Base-by-base conservation (phyloP, 37 sponge, comb jelly and placozoan species). In the Axinella damicornis region DNA sequence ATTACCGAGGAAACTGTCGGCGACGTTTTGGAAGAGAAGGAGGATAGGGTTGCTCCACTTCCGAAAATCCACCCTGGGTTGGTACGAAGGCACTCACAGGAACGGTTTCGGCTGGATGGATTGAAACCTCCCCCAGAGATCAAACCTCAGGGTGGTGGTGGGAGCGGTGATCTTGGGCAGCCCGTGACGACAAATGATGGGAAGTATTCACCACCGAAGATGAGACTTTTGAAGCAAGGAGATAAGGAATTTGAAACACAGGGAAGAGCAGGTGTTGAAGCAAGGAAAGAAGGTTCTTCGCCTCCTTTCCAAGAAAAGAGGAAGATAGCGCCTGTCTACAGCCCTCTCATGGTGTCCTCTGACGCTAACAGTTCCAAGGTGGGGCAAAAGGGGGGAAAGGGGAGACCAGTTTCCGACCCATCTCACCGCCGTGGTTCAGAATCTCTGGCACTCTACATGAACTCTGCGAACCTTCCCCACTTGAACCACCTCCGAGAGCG, bases 401-500 rank as follows among this genome's bases (percentile, higher is more conserved):
- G 12, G 27, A 31, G 20, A 31, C 4, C 28, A 31, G 72, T 22
- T 17, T 22, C 72, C 20, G 5, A 22, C 2, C 52, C 37, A 4
- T 71, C 72, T 11, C 46, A 4, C 46, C 53, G 39, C 9, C 24
- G 24, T 22, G 14, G 56, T 16, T 66, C 68, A 4, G 65, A 63
- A 52, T 20, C 80, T 2, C 15, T 74, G 75, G 61, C 72, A 69
- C 72, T 71, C 54, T 91, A 77, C 59, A 82, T 91, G 83, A 80
- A 81, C 64, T 80, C 77, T 18, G 86, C 87, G 15, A 80, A 77
- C 57, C 46, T 73, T 14, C 69, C 77, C 19, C 85, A 85, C 65
- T 71, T 91, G 55, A 82, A 67, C 28, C 58, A 76, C 68, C 55
- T 86, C 28, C 38, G 63, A 41, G 70, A 65, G 39, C 35, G 76